phyloP scores from a whole-genome alignment of 2,888 invertebrate genomes.

The Caenorhabditis drosophilae region DNA sequence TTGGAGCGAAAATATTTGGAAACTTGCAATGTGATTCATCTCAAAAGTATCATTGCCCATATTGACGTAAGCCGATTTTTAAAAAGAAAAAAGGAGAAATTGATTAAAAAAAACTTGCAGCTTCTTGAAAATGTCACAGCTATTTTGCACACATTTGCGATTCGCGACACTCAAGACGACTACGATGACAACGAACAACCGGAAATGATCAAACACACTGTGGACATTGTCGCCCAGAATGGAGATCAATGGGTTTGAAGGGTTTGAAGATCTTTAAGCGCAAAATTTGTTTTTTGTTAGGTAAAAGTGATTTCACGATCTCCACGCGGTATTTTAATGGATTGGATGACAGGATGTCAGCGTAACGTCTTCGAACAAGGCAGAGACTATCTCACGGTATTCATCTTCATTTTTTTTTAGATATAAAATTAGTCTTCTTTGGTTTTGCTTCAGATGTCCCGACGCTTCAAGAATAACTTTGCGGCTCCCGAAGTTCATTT shows the following conservation, averaged over 20 bases:
- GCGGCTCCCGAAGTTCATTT: constrained; percentile 34
- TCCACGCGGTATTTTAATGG: constrained; percentile 40
- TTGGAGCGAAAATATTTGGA: constrained; percentile 36
- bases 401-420: background rate
- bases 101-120: constrained; percentile 2
- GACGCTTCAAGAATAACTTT: constrained; percentile 33
- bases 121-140: constrained; percentile 18
- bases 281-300: constrained; percentile 2
- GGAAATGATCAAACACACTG: constrained; percentile 30
- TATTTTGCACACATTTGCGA: constrained; percentile 34
- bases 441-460: constrained; percentile 31
- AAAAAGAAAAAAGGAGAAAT: background rate
- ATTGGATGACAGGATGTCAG: constrained; percentile 38
- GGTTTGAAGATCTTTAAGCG: background rate
- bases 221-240: constrained; percentile 46
- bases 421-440: too few relatives aligned
- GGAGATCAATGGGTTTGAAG: constrained; percentile 38
- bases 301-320: constrained; percentile 46
- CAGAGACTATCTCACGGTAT: constrained; percentile 28
- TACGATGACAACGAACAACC: constrained; percentile 6
- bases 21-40: constrained; percentile 39
- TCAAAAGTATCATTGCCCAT: constrained; percentile 27
- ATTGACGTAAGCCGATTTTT: constrained; percentile 8
- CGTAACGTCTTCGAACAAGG: constrained; percentile 40
- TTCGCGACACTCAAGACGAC: constrained; percentile 12